These are phyloP conservation scores for Chelonus formosanus DNA, from an alignment of 2,888 invertebrate genomes.

Conservation along the genomic window DNA sequence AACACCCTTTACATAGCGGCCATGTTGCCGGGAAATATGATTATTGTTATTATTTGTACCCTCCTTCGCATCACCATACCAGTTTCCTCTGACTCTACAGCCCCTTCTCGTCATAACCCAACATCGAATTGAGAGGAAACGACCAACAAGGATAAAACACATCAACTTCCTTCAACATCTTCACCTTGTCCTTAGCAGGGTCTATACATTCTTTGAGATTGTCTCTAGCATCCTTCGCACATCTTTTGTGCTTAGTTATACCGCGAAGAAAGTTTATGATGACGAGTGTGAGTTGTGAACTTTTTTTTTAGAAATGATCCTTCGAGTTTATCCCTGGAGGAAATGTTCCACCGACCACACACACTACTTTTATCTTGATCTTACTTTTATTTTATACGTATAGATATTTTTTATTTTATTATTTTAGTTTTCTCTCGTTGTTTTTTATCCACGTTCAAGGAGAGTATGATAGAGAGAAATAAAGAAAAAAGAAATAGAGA, in stretches of 20 bases:
- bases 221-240: constrained; percentile 17
- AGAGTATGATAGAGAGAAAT: constrained; percentile 34
- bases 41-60: constrained; percentile 65
- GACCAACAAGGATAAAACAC: constrained; percentile 53
- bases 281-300: constrained; percentile 30
- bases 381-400: constrained; percentile 31
- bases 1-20: constrained; percentile 62
- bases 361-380: constrained; percentile 40
- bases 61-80: constrained; percentile 54
- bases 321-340: constrained; percentile 39
- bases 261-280: constrained; percentile 54
- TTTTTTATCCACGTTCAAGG: not conserved
- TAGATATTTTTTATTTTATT: constrained; percentile 30
- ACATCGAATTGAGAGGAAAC: constrained; percentile 56
- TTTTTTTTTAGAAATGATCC: constrained; percentile 25
- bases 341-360: constrained; percentile 47
- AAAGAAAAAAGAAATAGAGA: constrained; percentile 33
- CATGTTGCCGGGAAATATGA: constrained; percentile 65
- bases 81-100: constrained; percentile 26
- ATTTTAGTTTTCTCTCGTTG: constrained; percentile 4
- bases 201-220: constrained; percentile 1
- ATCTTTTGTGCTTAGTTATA: constrained; percentile 14
- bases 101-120: constrained; percentile 28
- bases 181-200: not conserved
- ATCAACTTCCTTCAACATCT: constrained; percentile 18